Evolutionary conservation across 2,797 vertebrate species (phyloP), one percentile per base, ranked within the genome.

Genomic region (Pogonophryne albipinna): DNA sequence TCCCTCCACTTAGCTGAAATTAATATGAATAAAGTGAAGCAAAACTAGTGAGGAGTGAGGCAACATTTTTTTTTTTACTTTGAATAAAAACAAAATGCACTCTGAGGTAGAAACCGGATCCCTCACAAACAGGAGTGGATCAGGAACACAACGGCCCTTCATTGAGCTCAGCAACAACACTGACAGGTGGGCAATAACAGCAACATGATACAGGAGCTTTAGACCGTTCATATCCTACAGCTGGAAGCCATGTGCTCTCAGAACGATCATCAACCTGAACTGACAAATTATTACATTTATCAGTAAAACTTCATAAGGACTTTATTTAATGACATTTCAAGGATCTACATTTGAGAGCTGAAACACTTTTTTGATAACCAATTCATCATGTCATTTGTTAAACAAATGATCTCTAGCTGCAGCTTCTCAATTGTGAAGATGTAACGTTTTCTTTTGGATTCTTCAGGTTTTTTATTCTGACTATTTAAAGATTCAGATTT

Each of bases 171-270:
- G 62, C 45, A n/a, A 46, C 77, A 80, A 89, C 49, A 49, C 57
- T 53, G 89, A 88, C 83, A 84, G 75, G 27, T 51, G 41, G 38
- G 89, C 84, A 91, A 87, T 78, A 87, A 78, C n/a, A 61, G 88
- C 49, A 27, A 91, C 67, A 47, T 57, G 86, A 92, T 82, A 88
- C 76, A 13, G 31, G 1, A 0, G 73, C 67, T 69, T 63, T 63
- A 41, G 17, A 42, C 20, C 16, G n/a, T 31, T 80, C 17, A 71
- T 71, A 67, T 80, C 74, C 66, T 73, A 41, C 47, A 86, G 76
- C 66, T 63, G 31, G 20, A 46, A 71, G 45, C 10, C 14, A 17
- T 1, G 27, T 42, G 19, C 23, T n/a, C 50, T 71, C 20, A 57
- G 10, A 45, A 19, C 5, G 10, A 34, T 23, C 31, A 66, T 1